Evolutionary conservation across 35 echinoderm and acorn worm genomes (phyloP).

Genomic region (Antedon bifida): DNA sequence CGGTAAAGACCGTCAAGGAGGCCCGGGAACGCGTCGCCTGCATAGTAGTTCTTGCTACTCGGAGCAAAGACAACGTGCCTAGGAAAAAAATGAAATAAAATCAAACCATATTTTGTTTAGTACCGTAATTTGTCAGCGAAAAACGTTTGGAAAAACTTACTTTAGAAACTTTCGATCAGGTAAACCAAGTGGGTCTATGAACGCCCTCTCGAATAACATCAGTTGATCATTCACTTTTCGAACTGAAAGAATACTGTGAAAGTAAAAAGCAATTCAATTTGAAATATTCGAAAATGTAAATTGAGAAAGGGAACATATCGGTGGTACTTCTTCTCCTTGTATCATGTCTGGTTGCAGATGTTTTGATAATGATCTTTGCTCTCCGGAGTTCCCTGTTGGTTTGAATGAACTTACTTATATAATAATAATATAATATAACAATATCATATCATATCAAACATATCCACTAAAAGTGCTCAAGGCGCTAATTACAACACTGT

Average conservation of each 20-base stretch:
- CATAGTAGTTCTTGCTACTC: conserved; percentile 62
- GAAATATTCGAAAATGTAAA: background rate
- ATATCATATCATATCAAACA: too few species aligned
- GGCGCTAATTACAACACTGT: too few species aligned
- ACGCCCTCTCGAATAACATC: conserved; percentile 54
- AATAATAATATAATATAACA: too few species aligned
- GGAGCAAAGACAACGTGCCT: conserved; percentile 83
- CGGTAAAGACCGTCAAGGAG: conserved; percentile 70
- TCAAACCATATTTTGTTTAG: too few species aligned
- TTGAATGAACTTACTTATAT: too few species aligned
- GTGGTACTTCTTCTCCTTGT: too few species aligned
- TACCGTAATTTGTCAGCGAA: too few species aligned
- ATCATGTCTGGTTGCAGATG: too few species aligned
- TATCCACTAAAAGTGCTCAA: too few species aligned
- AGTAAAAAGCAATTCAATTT: background rate
- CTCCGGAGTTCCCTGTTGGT: too few species aligned
- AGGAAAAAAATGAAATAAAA: background rate
- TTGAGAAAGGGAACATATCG: too few species aligned
- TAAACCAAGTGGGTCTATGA: conserved; percentile 61
- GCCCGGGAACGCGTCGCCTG: conserved; percentile 55
- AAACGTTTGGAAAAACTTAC: conserved; percentile 33
- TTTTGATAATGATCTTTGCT: too few species aligned
- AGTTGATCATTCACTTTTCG: conserved; percentile 66
- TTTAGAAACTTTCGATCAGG: conserved; percentile 37
- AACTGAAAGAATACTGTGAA: conserved; percentile 31